phyloP scores from a whole-genome alignment of 2,797 vertebrate genomes.

The Harpagifer antarcticus region DNA sequence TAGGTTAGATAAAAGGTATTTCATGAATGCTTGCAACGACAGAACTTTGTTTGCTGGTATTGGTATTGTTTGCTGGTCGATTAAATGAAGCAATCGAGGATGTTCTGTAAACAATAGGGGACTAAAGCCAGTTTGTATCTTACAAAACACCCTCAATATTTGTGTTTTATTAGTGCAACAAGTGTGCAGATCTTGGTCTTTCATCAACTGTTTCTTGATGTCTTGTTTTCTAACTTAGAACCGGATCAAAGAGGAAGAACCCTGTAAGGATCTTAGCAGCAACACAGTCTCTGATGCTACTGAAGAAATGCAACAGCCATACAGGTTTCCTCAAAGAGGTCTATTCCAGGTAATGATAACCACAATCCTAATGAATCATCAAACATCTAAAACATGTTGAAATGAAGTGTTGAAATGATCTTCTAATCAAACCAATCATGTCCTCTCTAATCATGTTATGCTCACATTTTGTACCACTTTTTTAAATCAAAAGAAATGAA shows the following conservation, averaged over 20 bases:
- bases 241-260: constrained; percentile 31
- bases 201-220: not conserved
- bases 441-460: not conserved
- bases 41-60: not conserved
- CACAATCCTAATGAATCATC: not conserved
- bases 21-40: not conserved
- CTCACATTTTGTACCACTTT: not conserved
- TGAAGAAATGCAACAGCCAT: not conserved
- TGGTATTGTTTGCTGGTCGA: too few relatives aligned
- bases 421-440: not conserved
- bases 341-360: constrained; percentile 41
- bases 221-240: constrained; percentile 37
- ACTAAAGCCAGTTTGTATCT: not conserved
- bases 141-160: not conserved
- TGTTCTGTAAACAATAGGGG: not conserved
- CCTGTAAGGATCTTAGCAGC: not conserved
- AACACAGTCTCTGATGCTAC: not conserved
- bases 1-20: not conserved
- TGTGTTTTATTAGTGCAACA: not conserved
- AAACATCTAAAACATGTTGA: constrained; percentile 5
- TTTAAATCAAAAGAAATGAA: constrained; percentile 1
- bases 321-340: not conserved
- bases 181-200: not conserved
- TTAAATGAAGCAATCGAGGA: not conserved
- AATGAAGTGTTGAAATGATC: not conserved